Conservation (phyloP, 2,888 invertebrate species). For the Teinopalpus imperialis region DNA sequence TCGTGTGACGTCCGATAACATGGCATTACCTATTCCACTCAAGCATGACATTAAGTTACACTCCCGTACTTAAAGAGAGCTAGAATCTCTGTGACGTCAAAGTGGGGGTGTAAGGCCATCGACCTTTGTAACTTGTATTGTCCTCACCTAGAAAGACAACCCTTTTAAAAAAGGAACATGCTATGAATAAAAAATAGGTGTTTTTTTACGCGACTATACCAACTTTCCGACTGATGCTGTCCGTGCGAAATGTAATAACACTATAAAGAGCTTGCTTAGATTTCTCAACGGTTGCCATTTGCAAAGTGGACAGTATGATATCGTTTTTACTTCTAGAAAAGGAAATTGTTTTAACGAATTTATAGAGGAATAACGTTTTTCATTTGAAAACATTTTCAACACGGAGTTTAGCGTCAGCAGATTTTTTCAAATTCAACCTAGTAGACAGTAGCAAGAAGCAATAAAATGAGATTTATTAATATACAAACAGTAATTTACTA, state of each 20-base stretch:
- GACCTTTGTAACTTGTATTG: conserved; percentile 12
- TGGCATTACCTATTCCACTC: conserved; percentile 8
- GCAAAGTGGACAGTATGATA: conserved; percentile 5
- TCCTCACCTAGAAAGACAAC: conserved; percentile 21
- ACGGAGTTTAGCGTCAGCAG: too few species aligned
- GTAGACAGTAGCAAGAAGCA: too few species aligned
- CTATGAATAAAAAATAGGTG: conserved; percentile 17
- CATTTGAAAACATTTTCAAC: background rate
- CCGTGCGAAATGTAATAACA: background rate
- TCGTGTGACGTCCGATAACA: too few species aligned
- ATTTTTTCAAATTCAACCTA: too few species aligned
- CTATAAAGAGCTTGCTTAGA: conserved; percentile 7
- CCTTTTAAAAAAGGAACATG: conserved; percentile 19
- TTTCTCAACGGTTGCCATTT: conserved; percentile 6
- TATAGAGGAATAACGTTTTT: background rate
- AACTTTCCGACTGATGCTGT: conserved; percentile 1
- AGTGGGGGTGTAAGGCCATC: conserved; percentile 10
- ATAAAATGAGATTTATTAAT: too few species aligned
- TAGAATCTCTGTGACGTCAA: conserved; percentile 18
- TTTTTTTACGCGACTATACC: background rate
- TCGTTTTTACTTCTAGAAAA: background rate
- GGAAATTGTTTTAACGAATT: too few species aligned
- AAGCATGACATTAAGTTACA: background rate
- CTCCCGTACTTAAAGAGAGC: background rate
- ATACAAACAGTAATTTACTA: too few species aligned